Evolutionary conservation across 2,797 vertebrate species (phyloP).

Genomic region (Scyliorhinus canicula): DNA sequence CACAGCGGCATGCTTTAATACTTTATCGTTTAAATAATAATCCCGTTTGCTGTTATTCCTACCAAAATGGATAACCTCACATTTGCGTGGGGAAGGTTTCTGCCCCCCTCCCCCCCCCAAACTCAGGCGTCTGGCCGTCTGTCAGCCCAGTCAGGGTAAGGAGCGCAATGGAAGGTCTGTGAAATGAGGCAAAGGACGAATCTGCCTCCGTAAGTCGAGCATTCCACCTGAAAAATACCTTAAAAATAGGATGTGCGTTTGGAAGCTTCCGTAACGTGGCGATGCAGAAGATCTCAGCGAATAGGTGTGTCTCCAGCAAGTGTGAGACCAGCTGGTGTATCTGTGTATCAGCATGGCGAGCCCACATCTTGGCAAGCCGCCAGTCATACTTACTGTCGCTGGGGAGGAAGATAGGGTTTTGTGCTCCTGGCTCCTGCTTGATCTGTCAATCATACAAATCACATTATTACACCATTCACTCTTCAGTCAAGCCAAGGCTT

Average conservation of each 20-base stretch:
- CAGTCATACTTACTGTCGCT: not conserved
- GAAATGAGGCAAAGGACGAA: too few species aligned
- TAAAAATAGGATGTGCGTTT: not conserved
- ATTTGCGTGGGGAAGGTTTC: too few species aligned
- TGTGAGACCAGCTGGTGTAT: not conserved
- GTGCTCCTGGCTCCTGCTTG: not conserved
- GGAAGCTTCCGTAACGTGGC: not conserved
- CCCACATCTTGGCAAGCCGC: slow-evolving; percentile 10
- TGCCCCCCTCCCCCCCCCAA: too few species aligned
- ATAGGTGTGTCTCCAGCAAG: not conserved
- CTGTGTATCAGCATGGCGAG: not conserved
- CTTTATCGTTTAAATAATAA: too few species aligned
- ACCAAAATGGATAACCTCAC: too few species aligned
- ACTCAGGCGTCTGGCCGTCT: too few species aligned
- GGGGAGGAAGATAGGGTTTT: slow-evolving; percentile 5
- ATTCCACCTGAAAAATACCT: not conserved
- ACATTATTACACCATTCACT: not conserved
- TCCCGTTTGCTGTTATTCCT: too few species aligned
- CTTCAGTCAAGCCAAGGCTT: not conserved
- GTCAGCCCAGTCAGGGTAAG: too few species aligned
- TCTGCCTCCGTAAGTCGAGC: not conserved
- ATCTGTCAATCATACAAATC: not conserved
- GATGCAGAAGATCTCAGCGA: not conserved
- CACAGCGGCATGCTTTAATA: too few species aligned
- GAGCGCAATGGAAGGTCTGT: too few species aligned